Base-by-base conservation (phyloP, 2,888 invertebrate species). In the Pyrrhia umbra region DNA sequence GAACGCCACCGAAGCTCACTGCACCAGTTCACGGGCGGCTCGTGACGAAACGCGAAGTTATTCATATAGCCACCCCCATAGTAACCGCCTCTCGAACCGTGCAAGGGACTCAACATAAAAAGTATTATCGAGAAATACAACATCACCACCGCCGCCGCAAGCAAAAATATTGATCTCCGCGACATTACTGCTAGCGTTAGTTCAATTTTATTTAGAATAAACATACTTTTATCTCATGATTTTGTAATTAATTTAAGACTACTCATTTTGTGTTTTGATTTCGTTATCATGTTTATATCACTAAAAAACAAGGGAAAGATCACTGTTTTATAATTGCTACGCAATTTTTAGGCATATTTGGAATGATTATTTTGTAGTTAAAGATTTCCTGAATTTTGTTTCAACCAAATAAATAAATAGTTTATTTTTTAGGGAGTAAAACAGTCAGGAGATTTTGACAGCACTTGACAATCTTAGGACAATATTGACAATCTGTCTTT, bases 21-120 rank as follows among this genome's bases (percentile, higher is more conserved):
- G 77, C 96, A 96, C 96, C 96, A 96, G 20, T 86, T 87, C 13
- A 93, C 82, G 37, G 77, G 83, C 1, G 90, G 90, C n/a, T 84
- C 83, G 65, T 89, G 89, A 8, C 89, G 85, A 60, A 90, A 81
- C 1, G 88, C 83, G 55, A 92, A 86, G 54, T 87, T 88, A 70
- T 87, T 88, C 79, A 89, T 84, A 61, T 89, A 89, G 55, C 84
- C 87, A 56, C 85, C 84, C 13, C 87, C 83, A 50, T 89, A 90
- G 67, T 87, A 89, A 1, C 77, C 71, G 51, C 80, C 83, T 54
- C 82, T 88, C 2, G 82, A 75, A 2, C 89, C 88, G 61, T 92
- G 90, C 42, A 94, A 69, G 21, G 94, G 94, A 60, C 85, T 91
- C 68, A 94, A 77, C 88, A 94, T 91, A 78, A 92, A 91, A 54